Evolutionary conservation across 1,140 invertebrate species (phyloP), one percentile per base, ranked within the genome.

Genomic region (Aricia agestis): DNA sequence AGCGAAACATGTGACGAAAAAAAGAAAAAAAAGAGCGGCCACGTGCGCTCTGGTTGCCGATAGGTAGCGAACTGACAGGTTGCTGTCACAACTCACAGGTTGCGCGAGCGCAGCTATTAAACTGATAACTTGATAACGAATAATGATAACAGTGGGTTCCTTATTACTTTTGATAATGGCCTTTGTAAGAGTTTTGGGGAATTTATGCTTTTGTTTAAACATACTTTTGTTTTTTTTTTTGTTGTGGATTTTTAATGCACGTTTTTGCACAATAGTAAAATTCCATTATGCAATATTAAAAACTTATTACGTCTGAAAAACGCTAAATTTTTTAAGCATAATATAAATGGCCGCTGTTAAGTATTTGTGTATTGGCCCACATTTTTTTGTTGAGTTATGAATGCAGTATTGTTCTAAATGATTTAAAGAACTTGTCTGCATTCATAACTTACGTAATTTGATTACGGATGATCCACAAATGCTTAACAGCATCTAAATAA

Each of bases 61-160:
- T 17, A 19, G 19, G 10, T 63, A 6, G 10, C 6, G 6, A 11
- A 63, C 59, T 63, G 59, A 25, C 10, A 11, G 59, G 17, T 19
- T 63, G 6, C 10, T 63, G 18, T 18, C 58, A 25, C n/a, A n/a
- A n/a, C n/a, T n/a, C n/a, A n/a, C 18, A 63, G 18, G 59, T 25
- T 19, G 17, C 59, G 59, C 59, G 18, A 1, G 59, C 59, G 59
- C 59, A 63, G 18, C 58, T 13, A 59, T 18, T 25, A n/a, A n/a
- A 1, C 59, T 63, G 58, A 59, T 59, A 59, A 59, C n/a, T 63
- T 63, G 59, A 63, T 63, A 63, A 63, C n/a, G 59, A 63, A 63
- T 63, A 63, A 63, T 4, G 59, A 63, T 63, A 63, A 25, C n/a
- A 59, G n/a, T 18, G 0, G 59, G 7, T 63, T 63, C 59, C 59